Evolutionary conservation across 2,888 invertebrate species (phyloP).

Genomic region (Apomyelois bistriatella): DNA sequence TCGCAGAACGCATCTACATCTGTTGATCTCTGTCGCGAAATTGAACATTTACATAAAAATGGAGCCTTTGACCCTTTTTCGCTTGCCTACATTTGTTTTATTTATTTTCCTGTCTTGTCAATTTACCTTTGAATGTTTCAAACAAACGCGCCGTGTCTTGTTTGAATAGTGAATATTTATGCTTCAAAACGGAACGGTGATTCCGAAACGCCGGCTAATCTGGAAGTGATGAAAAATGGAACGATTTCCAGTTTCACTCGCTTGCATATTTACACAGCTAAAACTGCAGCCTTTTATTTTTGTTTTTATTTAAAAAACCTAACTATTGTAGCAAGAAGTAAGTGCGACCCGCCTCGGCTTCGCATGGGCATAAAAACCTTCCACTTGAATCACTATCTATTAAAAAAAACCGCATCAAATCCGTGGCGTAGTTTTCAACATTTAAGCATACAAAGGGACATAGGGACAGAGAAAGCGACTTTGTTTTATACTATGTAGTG

Average conservation of each 20-base stretch:
- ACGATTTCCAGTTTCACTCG: neutral
- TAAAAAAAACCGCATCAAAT: too few species aligned
- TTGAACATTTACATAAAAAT: conserved; percentile 45
- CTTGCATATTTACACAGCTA: neutral
- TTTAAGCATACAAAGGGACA: too few species aligned
- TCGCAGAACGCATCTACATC: neutral
- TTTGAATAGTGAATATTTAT: conserved; percentile 19
- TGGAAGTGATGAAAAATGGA: conserved; percentile 10
- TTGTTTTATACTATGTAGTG: too few species aligned
- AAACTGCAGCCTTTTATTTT: neutral
- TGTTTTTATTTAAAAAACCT: neutral
- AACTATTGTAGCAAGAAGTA: neutral
- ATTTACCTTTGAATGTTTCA: conserved; percentile 38
- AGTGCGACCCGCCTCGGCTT: too few species aligned
- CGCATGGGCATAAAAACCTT: too few species aligned
- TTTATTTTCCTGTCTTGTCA: conserved; percentile 44
- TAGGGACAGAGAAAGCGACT: too few species aligned
- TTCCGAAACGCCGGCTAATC: conserved; percentile 11
- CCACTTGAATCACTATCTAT: too few species aligned
- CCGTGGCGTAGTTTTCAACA: too few species aligned
- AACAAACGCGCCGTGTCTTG: conserved; percentile 11
- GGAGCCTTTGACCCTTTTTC: conserved; percentile 37
- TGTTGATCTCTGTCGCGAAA: conserved; percentile 22
- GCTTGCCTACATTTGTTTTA: conserved; percentile 38
- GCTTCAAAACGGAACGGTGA: conserved; percentile 10